Percentiles rank a stretch among this genome's conserved stretches.
Conservation (phyloP, 2,113 vertebrate genomes). For the Equus przewalskii region DNA sequence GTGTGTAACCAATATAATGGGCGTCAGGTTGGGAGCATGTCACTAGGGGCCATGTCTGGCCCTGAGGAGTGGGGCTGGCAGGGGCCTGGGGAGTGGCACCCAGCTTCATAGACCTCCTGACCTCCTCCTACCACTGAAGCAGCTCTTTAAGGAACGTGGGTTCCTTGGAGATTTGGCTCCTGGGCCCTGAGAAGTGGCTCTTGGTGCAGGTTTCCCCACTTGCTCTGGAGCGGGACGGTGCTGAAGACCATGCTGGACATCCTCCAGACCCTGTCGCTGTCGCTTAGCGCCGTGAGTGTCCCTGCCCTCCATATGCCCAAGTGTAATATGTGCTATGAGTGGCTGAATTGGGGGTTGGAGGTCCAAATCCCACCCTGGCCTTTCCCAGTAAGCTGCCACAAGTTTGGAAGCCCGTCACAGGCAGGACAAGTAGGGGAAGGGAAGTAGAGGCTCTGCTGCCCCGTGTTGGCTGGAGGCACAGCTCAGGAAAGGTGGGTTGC, state of each 20-base stretch:
- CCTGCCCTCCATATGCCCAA: background rate
- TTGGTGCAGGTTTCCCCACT: slow-evolving; percentile 93
- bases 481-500: background rate
- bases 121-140: rapidly evolving
- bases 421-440: background rate
- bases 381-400: background rate
- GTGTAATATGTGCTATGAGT: background rate
- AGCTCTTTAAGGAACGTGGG: background rate
- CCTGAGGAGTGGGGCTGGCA: background rate
- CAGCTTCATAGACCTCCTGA: background rate
- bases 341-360: no score
- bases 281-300: slow-evolving; percentile 95
- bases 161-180: background rate
- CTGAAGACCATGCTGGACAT: slow-evolving; percentile 99
- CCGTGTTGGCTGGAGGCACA: background rate
- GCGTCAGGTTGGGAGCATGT: background rate
- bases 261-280: slow-evolving; percentile 96
- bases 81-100: background rate
- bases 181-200: background rate
- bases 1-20: background rate
- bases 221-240: slow-evolving; percentile 97
- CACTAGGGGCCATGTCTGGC: background rate
- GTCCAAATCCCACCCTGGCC: background rate
- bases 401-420: background rate
- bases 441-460: background rate